Evolutionary conservation across 2,113 vertebrate species (phyloP).

Genomic region (Phocoena sinus): DNA sequence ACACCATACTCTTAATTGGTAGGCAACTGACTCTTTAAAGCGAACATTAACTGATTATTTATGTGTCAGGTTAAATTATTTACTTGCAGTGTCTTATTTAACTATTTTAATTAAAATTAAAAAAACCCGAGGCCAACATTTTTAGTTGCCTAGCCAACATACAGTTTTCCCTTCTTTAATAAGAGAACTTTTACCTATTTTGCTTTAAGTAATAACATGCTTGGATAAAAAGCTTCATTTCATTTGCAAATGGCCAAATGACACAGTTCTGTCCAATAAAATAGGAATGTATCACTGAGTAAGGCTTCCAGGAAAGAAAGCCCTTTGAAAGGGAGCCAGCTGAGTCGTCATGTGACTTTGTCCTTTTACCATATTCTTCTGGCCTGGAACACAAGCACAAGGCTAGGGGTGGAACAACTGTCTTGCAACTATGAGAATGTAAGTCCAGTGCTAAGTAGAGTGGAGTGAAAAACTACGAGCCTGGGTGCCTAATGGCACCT

Average conservation of each 20-base stretch:
- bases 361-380: not conserved
- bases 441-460: not conserved
- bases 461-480: not conserved
- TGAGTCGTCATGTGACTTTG: not conserved
- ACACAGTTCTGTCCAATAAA: conserved; percentile 3
- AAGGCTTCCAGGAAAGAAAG: not conserved
- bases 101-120: not conserved
- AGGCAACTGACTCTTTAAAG: not conserved
- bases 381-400: not conserved
- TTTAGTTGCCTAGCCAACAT: not conserved
- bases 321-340: not conserved
- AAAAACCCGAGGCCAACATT: not conserved
- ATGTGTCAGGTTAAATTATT: conserved; percentile 14
- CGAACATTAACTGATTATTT: conserved; percentile 21
- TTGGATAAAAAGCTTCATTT: not conserved
- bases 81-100: not conserved
- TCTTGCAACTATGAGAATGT: not conserved
- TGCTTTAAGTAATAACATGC: not conserved
- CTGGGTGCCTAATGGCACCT: not conserved
- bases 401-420: not conserved
- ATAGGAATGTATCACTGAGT: not conserved
- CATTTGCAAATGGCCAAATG: not conserved
- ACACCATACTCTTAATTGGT: not conserved
- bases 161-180: not conserved
- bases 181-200: not conserved